A percentile compares a stretch with the other conserved stretches of the same genome.
These are phyloP conservation scores for Neodiprion pinetum DNA, from an alignment of 1,140 invertebrate genomes.

Conservation along the genomic window DNA sequence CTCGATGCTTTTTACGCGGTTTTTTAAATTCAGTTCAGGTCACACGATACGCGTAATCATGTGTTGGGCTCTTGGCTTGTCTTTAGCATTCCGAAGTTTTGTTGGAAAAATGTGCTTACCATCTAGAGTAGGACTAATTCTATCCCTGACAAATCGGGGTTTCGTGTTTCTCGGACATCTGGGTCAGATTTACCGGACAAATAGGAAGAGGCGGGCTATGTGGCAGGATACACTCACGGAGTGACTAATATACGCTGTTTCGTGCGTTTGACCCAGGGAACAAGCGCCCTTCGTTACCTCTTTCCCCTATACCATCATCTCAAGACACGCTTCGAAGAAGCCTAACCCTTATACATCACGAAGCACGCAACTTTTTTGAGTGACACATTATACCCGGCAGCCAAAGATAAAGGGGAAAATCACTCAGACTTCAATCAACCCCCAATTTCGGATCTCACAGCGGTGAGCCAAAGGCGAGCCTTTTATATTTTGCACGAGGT, in stretches of 20 bases:
- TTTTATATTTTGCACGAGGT: too few relatives aligned
- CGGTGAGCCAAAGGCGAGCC: too few relatives aligned
- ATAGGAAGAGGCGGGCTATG: constrained; percentile 7
- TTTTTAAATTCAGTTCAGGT: too few relatives aligned
- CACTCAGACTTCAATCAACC: too few relatives aligned
- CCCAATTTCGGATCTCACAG: too few relatives aligned
- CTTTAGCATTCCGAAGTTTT: not conserved
- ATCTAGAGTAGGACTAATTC: not conserved
- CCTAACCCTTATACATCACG: not conserved
- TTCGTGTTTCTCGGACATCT: constrained; percentile 27
- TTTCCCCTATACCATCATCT: not conserved
- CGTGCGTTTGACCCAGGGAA: not conserved
- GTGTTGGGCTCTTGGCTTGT: not conserved
- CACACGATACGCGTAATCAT: too few relatives aligned
- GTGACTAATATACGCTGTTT: not conserved
- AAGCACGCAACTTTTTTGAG: not conserved
- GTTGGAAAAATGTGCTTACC: not conserved
- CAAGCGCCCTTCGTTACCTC: not conserved
- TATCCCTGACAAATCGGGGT: constrained; percentile 19
- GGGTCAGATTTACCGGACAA: constrained; percentile 28
- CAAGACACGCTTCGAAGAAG: not conserved
- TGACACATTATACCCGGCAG: too few relatives aligned
- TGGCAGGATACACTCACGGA: not conserved
- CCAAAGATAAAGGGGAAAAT: too few relatives aligned
- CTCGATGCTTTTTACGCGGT: too few relatives aligned